Base-by-base conservation (phyloP, 2,797 vertebrate species). In the Stomatorhinus walkeri region DNA sequence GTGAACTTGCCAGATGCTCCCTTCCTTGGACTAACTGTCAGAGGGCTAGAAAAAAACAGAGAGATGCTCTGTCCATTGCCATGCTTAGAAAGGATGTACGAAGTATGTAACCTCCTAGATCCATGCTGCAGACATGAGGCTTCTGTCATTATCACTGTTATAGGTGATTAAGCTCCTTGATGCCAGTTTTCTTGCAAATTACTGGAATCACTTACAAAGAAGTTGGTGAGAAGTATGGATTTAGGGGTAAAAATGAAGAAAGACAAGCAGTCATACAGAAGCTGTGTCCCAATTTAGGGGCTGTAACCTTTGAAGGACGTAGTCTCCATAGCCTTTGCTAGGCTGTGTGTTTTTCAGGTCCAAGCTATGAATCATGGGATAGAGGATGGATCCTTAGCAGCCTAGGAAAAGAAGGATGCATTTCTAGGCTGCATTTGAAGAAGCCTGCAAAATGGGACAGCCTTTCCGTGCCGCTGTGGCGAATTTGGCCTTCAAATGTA, bases 191-290 rank as follows among this genome's bases (percentile, higher is more conserved):
- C 92, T 93, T 91, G 91, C 91, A 91, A 92, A 92, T 94, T 94
- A 95, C 95, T 95, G 94, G 94, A 95, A 95, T 22, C 32, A 16
- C 64, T 93, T 95, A 93, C 93, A 93, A 94, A 94, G 94, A 94
- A 93, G 92, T 93, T 90, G 87, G 88, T 4, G 0, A 72, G 28
- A 72, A 72, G 28, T 4, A 32, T 36, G 64, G 64, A 36, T 72
- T 36, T 32, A 36, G 4, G 4, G 4, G 28, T 14, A 12, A 72
- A 32, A 72, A 68, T 14, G 28, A 36, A 72, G 28, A 68, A 14
- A 72, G 28, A 72, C 61, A 68, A 68, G 61, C 61, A 68, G 28
- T 32, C 1, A 68, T 32, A 68, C 24, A 68, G 61, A 68, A 68
- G 28, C 28, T 1, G 64, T 2, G 28, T 14, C 64, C 28, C 12